Base-by-base conservation (phyloP, 2,797 vertebrate species). In the Erpetoichthys calabaricus region DNA sequence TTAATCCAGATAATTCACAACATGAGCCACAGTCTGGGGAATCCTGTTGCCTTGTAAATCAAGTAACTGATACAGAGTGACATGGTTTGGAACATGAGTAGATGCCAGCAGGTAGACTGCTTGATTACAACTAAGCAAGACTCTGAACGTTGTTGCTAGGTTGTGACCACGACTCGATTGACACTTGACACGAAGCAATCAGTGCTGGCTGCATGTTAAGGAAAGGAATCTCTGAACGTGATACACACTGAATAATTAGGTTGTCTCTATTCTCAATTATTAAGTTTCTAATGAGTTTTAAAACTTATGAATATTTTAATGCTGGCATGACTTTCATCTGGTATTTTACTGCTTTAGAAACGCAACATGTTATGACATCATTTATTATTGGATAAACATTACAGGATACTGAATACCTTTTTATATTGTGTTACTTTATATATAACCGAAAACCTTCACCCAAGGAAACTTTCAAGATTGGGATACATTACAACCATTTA, bases 231-330 rank as follows among this genome's bases (percentile, higher is more conserved):
- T 53, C 49, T 53, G 47, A 51, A 58, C 50, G 57, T 56, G 47
- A 58, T 56, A 56, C 53, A 42, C 41, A 10, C 7, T 4, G 43
- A 44, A 7, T 25, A n/a, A 42, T 44, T 43, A 58, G 42, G 51
- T 6, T 6, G 3, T 6, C 42, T 47, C 41, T 25, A 53, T 53
- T 53, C 54, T 60, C 56, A 47, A 60, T 52, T 58, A 53, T 59
- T 58, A 58, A 45, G 56, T 63, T 60, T 58, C 46, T 56, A 47
- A 60, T 44, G 55, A 57, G 59, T 56, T 63, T 60, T 58, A 25
- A 57, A 53, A 44, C 57, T 45, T 53, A 25, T 58, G n/a, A 56
- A 56, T 65, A 60, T 62, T 62, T 62, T 55, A 65, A 58, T 49
- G 45, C 45, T 51, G 4, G 49, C 57, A 8, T 25, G 25, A 51